These are phyloP conservation scores for Hexactinellida sp. DNA, from an alignment of 37 sponge, comb jelly and placozoan species.

Conservation along the genomic window DNA sequence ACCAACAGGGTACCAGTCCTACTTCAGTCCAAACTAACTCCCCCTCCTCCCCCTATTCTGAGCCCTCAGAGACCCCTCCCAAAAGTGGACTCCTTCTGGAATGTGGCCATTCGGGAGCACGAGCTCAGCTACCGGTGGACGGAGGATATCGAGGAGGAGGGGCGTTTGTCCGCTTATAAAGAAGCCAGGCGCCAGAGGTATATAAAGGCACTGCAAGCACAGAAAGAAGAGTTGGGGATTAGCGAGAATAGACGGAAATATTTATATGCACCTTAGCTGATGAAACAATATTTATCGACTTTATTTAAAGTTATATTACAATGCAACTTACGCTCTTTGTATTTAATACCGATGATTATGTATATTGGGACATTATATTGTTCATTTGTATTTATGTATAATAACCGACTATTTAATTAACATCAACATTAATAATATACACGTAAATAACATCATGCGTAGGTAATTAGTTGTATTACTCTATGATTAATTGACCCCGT, in stretches of 20 bases:
- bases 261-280: not conserved
- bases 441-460: too few relatives aligned
- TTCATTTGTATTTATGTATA: too few relatives aligned
- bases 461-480: too few relatives aligned
- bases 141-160: not conserved
- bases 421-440: too few relatives aligned
- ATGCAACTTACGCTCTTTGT: not conserved
- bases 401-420: too few relatives aligned
- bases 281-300: not conserved
- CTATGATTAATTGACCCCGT: too few relatives aligned
- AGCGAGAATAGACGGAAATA: not conserved
- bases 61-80: not conserved
- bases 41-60: not conserved
- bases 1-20: not conserved
- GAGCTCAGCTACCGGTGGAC: conserved; percentile 1
- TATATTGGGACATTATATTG: too few relatives aligned
- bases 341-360: not conserved
- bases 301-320: not conserved
- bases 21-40: not conserved
- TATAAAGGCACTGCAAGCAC: not conserved
- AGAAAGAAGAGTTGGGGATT: conserved; percentile 1
- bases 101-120: not conserved
- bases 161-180: not conserved
- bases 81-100: not conserved
- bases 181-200: not conserved